Conservation (phyloP, 2,113 vertebrate genomes). For the Tyrannus savana region DNA sequence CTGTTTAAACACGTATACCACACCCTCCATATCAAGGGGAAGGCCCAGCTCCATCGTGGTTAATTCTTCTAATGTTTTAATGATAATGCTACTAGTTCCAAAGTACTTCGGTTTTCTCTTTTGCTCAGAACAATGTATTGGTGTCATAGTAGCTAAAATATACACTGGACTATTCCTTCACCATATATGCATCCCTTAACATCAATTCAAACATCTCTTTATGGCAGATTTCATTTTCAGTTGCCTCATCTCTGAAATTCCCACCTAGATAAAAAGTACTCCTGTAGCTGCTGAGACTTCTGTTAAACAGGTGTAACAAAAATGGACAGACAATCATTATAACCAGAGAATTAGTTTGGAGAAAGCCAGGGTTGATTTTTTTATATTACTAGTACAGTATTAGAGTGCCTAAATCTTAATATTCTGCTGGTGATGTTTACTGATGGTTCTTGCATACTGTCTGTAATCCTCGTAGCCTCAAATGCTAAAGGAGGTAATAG, state of each 20-base stretch:
- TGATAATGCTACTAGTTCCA: neutral
- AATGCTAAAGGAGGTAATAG: neutral
- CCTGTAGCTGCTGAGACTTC: neutral
- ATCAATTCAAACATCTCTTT: neutral
- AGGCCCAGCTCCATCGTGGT: neutral
- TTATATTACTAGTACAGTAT: neutral
- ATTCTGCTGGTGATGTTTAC: neutral
- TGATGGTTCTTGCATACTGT: neutral
- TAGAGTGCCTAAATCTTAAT: neutral
- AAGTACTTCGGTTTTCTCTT: neutral
- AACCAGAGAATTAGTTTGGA: neutral
- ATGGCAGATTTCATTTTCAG: neutral
- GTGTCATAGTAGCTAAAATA: neutral
- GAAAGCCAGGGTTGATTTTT: neutral
- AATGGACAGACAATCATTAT: neutral
- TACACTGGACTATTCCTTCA: neutral
- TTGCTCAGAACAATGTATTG: neutral
- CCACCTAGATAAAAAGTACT: neutral
- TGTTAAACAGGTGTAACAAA: neutral
- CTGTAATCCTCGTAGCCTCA: neutral
- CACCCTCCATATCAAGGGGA: slow-evolving; percentile 30
- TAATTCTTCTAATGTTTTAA: neutral
- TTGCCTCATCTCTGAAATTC: neutral
- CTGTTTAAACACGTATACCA: slow-evolving; percentile 49
- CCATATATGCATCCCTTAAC: neutral